These are phyloP conservation scores for Pantherophis alleghaniensis DNA, from an alignment of 2,797 vertebrate species.

Conservation along the genomic window DNA sequence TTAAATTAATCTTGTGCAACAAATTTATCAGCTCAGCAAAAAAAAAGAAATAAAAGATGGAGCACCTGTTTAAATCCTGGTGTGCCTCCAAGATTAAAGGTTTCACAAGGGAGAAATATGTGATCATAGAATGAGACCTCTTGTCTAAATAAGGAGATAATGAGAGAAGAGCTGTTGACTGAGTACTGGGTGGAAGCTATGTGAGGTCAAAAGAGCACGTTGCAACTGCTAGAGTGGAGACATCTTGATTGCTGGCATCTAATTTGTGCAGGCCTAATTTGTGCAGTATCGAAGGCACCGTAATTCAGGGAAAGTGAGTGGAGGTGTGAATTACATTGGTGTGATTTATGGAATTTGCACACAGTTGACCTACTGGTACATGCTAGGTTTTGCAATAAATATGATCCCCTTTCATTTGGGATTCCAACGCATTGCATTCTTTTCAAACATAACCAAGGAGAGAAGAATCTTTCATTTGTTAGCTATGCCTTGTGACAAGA, in stretches of 20 bases:
- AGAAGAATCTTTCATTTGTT: neutral
- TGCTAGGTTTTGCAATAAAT: constrained; percentile 5
- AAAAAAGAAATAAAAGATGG: neutral
- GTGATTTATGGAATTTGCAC: constrained; percentile 4
- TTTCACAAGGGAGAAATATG: neutral
- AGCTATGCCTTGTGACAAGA: neutral
- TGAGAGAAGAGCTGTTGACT: neutral
- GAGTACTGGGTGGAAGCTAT: constrained; percentile 2
- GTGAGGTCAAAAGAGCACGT: constrained; percentile 45
- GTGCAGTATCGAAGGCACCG: neutral
- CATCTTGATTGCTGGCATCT: constrained; percentile 15
- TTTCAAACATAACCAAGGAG: neutral
- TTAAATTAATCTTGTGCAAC: neutral
- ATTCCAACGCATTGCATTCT: neutral
- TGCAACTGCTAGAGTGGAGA: neutral
- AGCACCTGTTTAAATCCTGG: neutral
- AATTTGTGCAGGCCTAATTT: constrained; percentile 24
- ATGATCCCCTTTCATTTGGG: neutral
- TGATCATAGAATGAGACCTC: neutral
- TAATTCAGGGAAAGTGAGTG: constrained; percentile 9
- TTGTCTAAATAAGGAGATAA: constrained; percentile 36
- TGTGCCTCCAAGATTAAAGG: constrained; percentile 9
- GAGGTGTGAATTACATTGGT: constrained; percentile 5
- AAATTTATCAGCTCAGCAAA: constrained; percentile 11
- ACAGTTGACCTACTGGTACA: neutral